These are phyloP conservation scores for Corticium candelabrum DNA, from an alignment of 37 sponge, comb jelly and placozoan species.

Conservation along the genomic window DNA sequence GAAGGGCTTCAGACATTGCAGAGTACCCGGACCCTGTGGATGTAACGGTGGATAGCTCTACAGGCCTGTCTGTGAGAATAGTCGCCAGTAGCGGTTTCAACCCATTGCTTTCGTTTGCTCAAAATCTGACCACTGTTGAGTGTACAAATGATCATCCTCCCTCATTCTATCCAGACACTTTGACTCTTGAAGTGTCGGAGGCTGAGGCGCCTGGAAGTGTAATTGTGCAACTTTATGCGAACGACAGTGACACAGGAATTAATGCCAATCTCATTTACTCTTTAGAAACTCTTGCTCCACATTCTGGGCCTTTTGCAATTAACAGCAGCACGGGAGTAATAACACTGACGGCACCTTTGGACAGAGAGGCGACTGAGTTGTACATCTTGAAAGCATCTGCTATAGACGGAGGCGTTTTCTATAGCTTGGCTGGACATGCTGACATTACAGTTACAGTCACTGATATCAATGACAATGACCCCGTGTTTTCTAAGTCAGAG, in stretches of 20 bases:
- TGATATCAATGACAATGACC: slow-evolving; percentile 3
- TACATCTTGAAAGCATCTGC: background rate
- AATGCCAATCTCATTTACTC: background rate
- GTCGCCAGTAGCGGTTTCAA: background rate
- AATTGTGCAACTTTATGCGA: background rate
- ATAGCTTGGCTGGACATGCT: background rate
- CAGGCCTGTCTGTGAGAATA: background rate
- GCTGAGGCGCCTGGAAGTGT: background rate
- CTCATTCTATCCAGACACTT: background rate
- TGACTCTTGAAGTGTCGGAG: background rate
- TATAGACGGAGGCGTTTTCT: background rate
- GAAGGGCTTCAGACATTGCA: background rate
- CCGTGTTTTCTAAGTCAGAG: background rate
- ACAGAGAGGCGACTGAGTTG: background rate
- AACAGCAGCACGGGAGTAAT: background rate
- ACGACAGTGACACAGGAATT: background rate
- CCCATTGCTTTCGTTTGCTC: background rate
- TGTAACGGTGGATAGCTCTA: background rate
- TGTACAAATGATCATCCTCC: slow-evolving; percentile 1
- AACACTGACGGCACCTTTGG: background rate
- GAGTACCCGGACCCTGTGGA: background rate
- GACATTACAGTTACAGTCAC: background rate
- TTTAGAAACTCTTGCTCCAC: background rate
- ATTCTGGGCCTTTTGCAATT: background rate
- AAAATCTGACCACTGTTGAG: slow-evolving; percentile 1